Percentiles rank a stretch among this genome's conserved stretches.
Evolutionary conservation across 1,140 invertebrate genomes (phyloP).

Genomic region (Panagrolaimus sp.): DNA sequence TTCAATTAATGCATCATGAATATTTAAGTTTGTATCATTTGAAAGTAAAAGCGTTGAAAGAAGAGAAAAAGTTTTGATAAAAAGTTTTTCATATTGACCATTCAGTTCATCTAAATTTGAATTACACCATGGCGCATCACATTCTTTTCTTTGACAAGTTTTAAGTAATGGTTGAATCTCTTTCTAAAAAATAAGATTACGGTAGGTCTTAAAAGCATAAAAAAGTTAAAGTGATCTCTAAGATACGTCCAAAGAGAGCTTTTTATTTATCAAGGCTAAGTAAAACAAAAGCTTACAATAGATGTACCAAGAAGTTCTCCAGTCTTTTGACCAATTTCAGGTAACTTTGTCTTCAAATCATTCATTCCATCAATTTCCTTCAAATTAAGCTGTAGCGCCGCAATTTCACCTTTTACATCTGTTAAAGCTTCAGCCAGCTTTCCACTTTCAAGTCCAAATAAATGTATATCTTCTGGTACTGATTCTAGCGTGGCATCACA

Average conservation of each 20-base stretch:
- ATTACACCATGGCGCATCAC: conserved; percentile 14
- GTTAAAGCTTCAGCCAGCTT: neutral
- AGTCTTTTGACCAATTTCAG: neutral
- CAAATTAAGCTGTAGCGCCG: neutral
- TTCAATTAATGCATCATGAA: neutral
- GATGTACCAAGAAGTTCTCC: neutral
- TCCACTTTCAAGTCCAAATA: conserved; percentile 1
- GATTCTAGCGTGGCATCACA: conserved; percentile 14
- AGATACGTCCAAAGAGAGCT: no score
- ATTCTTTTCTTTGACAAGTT: conserved; percentile 10
- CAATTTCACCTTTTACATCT: neutral
- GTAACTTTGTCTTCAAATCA: neutral
- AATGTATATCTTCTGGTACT: conserved; percentile 10
- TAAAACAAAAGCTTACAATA: neutral
- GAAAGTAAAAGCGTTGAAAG: neutral
- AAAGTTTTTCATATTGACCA: conserved; percentile 4
- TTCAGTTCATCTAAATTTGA: conserved; percentile 11
- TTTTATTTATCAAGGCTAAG: no score
- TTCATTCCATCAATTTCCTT: neutral
- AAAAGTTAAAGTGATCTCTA: no score
- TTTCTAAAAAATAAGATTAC: neutral
- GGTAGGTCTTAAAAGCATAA: neutral
- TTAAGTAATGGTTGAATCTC: neutral
- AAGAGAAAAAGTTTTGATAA: neutral
- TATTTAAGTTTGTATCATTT: neutral